phyloP scores from a whole-genome alignment of 2,888 invertebrate genomes.

The Drosophila nr. perissopoda region DNA sequence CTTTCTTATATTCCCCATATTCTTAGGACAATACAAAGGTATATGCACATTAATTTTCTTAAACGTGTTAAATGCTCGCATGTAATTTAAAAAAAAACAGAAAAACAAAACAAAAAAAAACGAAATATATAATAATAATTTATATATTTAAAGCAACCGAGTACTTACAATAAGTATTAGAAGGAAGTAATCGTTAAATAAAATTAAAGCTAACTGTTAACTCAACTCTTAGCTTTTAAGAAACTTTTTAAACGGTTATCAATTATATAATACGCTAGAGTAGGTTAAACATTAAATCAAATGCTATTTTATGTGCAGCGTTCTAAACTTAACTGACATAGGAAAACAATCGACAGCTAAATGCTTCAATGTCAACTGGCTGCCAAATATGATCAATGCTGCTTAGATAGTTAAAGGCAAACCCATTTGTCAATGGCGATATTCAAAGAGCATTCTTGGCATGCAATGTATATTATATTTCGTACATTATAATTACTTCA shows the following conservation, averaged over 20 bases:
- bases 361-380: constrained; percentile 32
- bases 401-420: constrained; percentile 45
- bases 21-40: constrained; percentile 55
- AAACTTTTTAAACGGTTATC: constrained; percentile 67
- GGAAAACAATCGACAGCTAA: constrained; percentile 35
- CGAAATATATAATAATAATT: constrained; percentile 33
- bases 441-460: constrained; percentile 35
- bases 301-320: constrained; percentile 54
- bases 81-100: constrained; percentile 54
- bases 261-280: constrained; percentile 65
- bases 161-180: constrained; percentile 59
- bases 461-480: constrained; percentile 45
- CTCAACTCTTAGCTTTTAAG: constrained; percentile 60
- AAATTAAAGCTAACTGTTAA: constrained; percentile 69
- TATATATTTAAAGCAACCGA: constrained; percentile 38
- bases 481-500: constrained; percentile 37
- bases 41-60: constrained; percentile 64
- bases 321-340: constrained; percentile 32
- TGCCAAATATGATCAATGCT: constrained; percentile 43
- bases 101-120: constrained; percentile 14
- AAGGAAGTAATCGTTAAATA: constrained; percentile 69
- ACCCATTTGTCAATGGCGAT: constrained; percentile 31
- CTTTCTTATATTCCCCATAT: constrained; percentile 69
- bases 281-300: constrained; percentile 57
- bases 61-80: constrained; percentile 60